A percentile compares a stretch with the other conserved stretches of the same genome.
These are phyloP conservation scores for Polietes domitor DNA, from an alignment of 2,888 invertebrate species.

Conservation along the genomic window DNA sequence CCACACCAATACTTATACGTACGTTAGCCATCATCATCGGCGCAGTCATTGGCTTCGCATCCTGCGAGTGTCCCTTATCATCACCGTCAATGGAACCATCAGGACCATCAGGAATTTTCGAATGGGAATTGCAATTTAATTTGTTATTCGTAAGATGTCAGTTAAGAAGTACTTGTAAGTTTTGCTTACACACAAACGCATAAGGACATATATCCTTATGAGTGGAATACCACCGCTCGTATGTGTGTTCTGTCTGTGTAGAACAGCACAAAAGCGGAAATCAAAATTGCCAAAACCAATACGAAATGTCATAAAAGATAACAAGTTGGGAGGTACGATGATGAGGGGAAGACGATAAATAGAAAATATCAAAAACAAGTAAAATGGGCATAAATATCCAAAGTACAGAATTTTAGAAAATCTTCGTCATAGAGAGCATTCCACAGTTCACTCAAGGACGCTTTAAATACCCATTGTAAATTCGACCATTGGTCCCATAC, in stretches of 20 bases:
- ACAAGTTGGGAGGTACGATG: neutral
- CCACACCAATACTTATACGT: neutral
- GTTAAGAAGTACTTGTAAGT: slow-evolving; percentile 47
- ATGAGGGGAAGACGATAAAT: neutral
- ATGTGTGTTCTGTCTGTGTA: neutral
- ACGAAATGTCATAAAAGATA: slow-evolving; percentile 43
- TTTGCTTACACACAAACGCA: slow-evolving; percentile 18
- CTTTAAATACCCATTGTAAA: too few species aligned
- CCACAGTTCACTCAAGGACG: too few species aligned
- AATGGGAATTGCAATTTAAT: slow-evolving; percentile 64
- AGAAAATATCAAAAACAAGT: neutral
- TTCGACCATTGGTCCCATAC: too few species aligned
- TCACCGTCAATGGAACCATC: slow-evolving; percentile 6
- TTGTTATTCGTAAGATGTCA: slow-evolving; percentile 58
- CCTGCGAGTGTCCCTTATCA: neutral
- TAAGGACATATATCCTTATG: neutral
- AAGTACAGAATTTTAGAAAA: too few species aligned
- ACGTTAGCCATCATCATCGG: slow-evolving; percentile 3
- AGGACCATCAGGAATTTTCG: slow-evolving; percentile 46
- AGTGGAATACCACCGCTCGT: slow-evolving; percentile 28
- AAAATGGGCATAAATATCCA: too few species aligned
- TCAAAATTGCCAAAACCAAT: slow-evolving; percentile 38
- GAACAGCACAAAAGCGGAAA: slow-evolving; percentile 27
- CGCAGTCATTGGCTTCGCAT: neutral
- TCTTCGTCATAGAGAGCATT: too few species aligned